Conservation (phyloP, 2,113 vertebrate genomes). For the Mandrillus leucophaeus region DNA sequence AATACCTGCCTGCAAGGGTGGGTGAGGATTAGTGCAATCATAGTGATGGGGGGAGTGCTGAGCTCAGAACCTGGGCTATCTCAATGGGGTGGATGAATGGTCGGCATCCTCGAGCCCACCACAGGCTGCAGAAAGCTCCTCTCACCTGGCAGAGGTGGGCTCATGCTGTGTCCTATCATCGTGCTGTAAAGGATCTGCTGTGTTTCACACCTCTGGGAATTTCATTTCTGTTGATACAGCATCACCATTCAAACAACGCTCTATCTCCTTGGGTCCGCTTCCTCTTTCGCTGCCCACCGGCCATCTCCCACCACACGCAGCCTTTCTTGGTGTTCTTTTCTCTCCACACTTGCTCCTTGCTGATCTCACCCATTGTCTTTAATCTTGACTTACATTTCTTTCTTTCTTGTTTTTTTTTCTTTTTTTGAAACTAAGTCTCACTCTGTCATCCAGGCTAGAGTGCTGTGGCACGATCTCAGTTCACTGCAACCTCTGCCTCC, state of each 20-base stretch:
- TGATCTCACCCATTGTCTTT: neutral
- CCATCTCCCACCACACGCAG: neutral
- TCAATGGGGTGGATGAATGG: rapidly evolving
- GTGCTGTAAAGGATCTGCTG: neutral
- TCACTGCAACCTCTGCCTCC: no score
- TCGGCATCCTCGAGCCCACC: neutral
- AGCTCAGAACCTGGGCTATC: neutral
- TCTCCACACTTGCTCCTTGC: neutral
- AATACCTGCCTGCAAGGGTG: neutral
- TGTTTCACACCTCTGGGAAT: neutral
- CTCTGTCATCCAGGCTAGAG: no score
- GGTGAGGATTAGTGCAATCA: neutral
- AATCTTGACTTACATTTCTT: no score
- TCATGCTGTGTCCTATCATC: neutral
- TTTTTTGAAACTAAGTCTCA: no score
- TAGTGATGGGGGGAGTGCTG: neutral
- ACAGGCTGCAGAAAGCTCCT: neutral
- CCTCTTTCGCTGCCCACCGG: neutral
- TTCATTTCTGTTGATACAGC: neutral
- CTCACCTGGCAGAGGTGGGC: neutral
- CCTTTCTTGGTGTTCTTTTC: neutral
- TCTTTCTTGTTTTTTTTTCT: no score
- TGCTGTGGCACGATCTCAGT: no score
- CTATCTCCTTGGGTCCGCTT: neutral
- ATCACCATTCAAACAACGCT: neutral